These are phyloP conservation scores for Lymantria monacha DNA, from an alignment of 2,888 invertebrate species.

Conservation along the genomic window DNA sequence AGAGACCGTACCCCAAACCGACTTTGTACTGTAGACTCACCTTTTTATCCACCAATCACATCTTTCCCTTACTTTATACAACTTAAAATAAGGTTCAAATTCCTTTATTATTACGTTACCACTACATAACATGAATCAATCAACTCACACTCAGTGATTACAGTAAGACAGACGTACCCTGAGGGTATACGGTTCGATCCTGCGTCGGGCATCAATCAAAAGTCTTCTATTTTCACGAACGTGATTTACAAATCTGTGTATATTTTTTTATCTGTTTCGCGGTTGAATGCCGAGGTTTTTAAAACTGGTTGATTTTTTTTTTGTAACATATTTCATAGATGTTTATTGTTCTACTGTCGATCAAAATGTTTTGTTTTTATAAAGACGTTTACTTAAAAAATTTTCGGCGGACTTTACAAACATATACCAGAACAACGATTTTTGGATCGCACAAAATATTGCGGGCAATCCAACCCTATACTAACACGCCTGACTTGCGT, in stretches of 20 bases:
- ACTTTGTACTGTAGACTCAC: neutral
- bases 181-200: conserved; percentile 45
- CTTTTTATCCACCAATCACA: neutral
- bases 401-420: too few relatives aligned
- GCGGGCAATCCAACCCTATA: too few relatives aligned
- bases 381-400: too few relatives aligned
- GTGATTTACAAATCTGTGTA: conserved; percentile 32
- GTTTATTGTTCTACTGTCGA: too few relatives aligned
- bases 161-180: conserved; percentile 37
- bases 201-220: conserved; percentile 62
- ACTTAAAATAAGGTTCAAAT: conserved; percentile 10
- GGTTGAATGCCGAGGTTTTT: conserved; percentile 15
- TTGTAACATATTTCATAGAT: neutral
- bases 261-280: conserved; percentile 15
- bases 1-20: conserved; percentile 9
- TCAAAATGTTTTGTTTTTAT: too few relatives aligned
- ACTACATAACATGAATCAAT: conserved; percentile 39
- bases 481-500: too few relatives aligned
- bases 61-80: neutral
- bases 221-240: conserved; percentile 52
- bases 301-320: conserved; percentile 12
- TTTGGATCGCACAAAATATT: too few relatives aligned
- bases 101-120: neutral
- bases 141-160: conserved; percentile 43
- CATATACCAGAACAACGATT: too few relatives aligned